These are phyloP conservation scores for Nasua narica DNA, from an alignment of 2,797 vertebrate genomes.

Conservation along the genomic window DNA sequence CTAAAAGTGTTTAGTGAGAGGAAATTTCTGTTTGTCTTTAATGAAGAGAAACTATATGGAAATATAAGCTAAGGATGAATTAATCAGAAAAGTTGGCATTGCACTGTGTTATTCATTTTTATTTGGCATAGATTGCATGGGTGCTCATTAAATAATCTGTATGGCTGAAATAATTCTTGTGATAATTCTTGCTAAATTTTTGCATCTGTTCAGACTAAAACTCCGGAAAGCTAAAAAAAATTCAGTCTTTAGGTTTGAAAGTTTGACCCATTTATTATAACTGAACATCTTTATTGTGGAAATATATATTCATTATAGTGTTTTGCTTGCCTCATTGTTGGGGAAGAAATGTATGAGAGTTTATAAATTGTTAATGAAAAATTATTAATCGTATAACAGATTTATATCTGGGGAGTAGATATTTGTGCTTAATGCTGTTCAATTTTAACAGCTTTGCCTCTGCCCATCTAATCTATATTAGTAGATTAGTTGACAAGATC, in stretches of 20 bases:
- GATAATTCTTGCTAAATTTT: slow-evolving; percentile 30
- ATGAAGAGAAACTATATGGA: slow-evolving; percentile 79
- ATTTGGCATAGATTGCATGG: slow-evolving; percentile 71
- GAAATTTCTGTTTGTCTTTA: slow-evolving; percentile 79
- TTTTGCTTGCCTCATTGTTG: background rate
- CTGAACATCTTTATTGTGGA: background rate
- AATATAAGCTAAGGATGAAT: slow-evolving; percentile 64
- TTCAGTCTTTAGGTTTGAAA: background rate
- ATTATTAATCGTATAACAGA: background rate
- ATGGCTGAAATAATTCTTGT: slow-evolving; percentile 64
- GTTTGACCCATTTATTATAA: background rate
- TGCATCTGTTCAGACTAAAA: background rate
- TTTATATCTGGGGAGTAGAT: background rate
- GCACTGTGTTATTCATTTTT: slow-evolving; percentile 65
- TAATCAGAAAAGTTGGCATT: slow-evolving; percentile 76
- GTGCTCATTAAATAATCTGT: slow-evolving; percentile 69
- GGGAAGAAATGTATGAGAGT: background rate
- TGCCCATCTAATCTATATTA: background rate
- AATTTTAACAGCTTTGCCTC: background rate
- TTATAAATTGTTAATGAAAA: background rate
- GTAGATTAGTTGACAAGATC: too few species aligned
- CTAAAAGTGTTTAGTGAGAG: slow-evolving; percentile 66
- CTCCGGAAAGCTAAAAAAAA: background rate
- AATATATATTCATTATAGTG: background rate
- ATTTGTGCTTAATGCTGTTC: background rate